Conservation (phyloP, 2,888 invertebrate genomes). For the Andrena marginata region DNA sequence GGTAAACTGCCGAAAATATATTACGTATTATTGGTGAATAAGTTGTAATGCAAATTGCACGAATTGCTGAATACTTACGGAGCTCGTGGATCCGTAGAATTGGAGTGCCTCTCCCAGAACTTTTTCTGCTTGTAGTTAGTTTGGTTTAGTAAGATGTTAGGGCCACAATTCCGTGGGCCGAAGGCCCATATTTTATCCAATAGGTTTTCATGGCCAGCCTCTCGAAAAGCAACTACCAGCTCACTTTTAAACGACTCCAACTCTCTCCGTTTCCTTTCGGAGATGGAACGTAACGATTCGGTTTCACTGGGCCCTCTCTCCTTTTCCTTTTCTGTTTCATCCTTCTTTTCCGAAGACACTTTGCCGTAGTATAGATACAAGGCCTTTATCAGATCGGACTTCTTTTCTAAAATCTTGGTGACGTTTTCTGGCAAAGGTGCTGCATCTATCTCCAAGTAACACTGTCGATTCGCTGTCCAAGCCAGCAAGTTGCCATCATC, state of each 20-base stretch:
- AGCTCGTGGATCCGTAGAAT: constrained; percentile 75
- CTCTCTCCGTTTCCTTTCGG: constrained; percentile 78
- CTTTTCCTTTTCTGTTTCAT: neutral
- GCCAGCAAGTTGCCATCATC: constrained; percentile 83
- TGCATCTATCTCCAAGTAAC: constrained; percentile 91
- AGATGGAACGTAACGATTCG: constrained; percentile 58
- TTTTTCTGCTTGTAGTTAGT: constrained; percentile 89
- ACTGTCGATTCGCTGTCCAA: constrained; percentile 90
- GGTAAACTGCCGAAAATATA: neutral
- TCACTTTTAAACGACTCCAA: constrained; percentile 86
- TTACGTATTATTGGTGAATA: too few relatives aligned
- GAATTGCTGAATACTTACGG: constrained; percentile 70
- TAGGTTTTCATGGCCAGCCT: constrained; percentile 86
- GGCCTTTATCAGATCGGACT: constrained; percentile 90
- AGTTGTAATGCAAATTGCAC: too few relatives aligned
- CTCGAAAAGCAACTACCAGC: constrained; percentile 87
- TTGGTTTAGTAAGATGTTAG: constrained; percentile 95
- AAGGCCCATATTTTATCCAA: constrained; percentile 94
- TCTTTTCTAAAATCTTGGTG: constrained; percentile 90
- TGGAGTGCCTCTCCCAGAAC: constrained; percentile 84
- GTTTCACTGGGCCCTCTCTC: too few relatives aligned
- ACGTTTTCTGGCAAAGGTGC: constrained; percentile 91
- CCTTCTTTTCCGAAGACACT: constrained; percentile 21
- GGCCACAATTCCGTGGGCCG: constrained; percentile 95
- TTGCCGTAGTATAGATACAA: constrained; percentile 86